Percentiles rank a stretch among this genome's conserved stretches.
phyloP scores from a whole-genome alignment of 2,113 vertebrate genomes.

The Rhombomys opimus region DNA sequence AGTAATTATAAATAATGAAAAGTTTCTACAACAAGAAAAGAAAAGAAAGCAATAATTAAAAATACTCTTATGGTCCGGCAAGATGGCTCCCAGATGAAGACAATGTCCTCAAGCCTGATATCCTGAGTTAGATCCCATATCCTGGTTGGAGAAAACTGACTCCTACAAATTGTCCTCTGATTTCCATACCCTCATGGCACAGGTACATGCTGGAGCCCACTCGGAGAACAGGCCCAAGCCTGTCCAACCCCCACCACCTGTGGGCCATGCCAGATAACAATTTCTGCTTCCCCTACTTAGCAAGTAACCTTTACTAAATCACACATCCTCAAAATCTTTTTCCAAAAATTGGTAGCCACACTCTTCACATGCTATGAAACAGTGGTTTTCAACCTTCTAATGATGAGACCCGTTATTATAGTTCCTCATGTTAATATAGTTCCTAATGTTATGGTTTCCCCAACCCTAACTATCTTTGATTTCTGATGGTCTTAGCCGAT shows the following conservation, averaged over 20 bases:
- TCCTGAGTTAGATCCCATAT: background rate
- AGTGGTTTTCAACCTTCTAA: background rate
- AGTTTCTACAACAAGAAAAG: background rate
- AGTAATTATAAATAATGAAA: background rate
- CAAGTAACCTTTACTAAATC: background rate
- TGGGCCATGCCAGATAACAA: background rate
- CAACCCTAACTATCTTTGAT: background rate
- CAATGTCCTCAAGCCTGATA: background rate
- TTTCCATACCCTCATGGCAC: background rate
- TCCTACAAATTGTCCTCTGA: background rate
- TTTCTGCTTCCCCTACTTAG: background rate
- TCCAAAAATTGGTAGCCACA: background rate
- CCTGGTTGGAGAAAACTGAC: background rate
- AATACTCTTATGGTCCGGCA: background rate
- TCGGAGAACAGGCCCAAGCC: background rate
- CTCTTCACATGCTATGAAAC: too few species aligned
- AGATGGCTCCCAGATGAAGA: background rate
- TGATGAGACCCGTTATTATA: background rate
- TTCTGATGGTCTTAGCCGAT: background rate
- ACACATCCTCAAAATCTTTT: background rate
- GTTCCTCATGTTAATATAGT: background rate
- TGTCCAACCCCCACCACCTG: background rate
- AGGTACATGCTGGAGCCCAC: background rate
- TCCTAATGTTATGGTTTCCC: too few species aligned
- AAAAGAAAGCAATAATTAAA: background rate